Base-by-base conservation (phyloP, 1,140 invertebrate species). In the Drosophila sechellia region DNA sequence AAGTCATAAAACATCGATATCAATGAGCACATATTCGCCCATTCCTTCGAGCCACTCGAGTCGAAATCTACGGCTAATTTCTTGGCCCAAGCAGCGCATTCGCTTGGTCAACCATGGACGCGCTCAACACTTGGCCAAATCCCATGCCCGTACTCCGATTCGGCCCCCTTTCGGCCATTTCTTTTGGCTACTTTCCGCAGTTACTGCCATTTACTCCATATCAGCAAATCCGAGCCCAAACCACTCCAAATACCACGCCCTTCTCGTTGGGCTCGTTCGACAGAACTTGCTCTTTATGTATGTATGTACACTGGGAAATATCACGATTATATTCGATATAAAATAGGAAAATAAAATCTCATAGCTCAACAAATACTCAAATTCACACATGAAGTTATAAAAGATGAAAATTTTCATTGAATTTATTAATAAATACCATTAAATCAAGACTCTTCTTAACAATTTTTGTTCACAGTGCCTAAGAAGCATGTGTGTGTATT, bases 171-270 rank as follows among this genome's bases (percentile, higher is more conserved):
- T 56, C 37, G 27, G 63, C 76, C 59, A 65, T 75, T 76, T 66
- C 52, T 66, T 76, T 64, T 76, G 55, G 73, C 73, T 37, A 77
- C 72, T 69, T 77, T 77, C 72, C 59, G 63, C 73, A 68, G 63
- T 53, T 39, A 77, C 73, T 75, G 71, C 52, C 72, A 57, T 77
- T 77, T 77, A 70, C 63, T 77, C 55, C 63, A 52, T 69, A 76
- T 77, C 72, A 76, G 73, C 72, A 76, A 76, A 76, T 71, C 66
- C 60, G 31, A 20, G 37, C 60, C 55, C 71, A 63, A 37, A 27
- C 66, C 34, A 60, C 49, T 48, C 25, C 15, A n/a, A 60, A 31
- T 40, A 54, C 59, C 46, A 65, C 71, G 72, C 72, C 72, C 71
- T 34, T 40, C 61, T 76, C 45, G 42, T 75, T 75, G 70, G 34